phyloP scores from a whole-genome alignment of 2,888 invertebrate species.

The Magallana nippona region DNA sequence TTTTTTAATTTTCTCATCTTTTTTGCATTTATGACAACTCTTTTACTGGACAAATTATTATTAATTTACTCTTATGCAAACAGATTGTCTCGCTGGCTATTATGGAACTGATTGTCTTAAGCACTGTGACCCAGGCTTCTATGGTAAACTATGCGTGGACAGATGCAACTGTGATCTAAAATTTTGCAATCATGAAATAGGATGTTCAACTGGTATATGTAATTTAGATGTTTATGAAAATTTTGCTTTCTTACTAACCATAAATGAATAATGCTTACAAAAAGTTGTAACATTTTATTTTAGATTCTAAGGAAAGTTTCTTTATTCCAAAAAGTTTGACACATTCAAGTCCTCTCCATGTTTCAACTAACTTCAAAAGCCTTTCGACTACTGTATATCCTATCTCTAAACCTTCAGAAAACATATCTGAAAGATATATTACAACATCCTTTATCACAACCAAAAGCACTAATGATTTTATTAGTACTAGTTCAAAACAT shows the following conservation, averaged over 20 bases:
- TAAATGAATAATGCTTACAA: background rate
- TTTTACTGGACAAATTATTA: no score
- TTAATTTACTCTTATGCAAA: background rate
- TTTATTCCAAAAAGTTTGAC: no score
- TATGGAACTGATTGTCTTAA: background rate
- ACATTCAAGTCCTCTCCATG: no score
- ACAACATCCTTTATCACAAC: no score
- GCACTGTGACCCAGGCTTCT: background rate
- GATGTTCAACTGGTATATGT: background rate
- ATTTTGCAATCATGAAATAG: background rate
- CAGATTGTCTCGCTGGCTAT: background rate
- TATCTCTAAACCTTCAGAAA: no score
- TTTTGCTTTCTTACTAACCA: background rate
- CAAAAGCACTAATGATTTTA: background rate
- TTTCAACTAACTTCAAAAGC: no score
- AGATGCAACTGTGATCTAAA: background rate
- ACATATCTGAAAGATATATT: no score
- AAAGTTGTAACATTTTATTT: no score
- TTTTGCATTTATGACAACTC: no score
- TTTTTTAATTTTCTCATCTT: no score
- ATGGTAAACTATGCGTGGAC: background rate
- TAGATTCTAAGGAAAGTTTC: no score
- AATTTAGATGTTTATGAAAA: background rate
- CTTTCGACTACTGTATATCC: no score
- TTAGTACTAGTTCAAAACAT: background rate